These are phyloP conservation scores for Paratrypauchen microcephalus DNA, from an alignment of 2,797 vertebrate species.

Conservation along the genomic window DNA sequence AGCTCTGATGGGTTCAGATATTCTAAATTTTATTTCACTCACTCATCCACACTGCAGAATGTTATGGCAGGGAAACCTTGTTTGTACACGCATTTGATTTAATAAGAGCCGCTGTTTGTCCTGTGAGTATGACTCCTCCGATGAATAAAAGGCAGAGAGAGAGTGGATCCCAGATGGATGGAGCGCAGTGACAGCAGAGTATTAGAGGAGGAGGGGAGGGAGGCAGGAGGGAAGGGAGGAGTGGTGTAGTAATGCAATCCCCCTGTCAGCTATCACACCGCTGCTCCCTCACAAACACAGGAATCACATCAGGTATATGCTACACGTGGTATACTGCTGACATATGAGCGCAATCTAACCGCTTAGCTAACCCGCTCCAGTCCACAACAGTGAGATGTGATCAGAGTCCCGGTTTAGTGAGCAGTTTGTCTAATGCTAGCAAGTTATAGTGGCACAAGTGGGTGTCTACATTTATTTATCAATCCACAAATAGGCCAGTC, in stretches of 20 bases:
- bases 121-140: slow-evolving; percentile 21
- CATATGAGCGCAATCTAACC: slow-evolving; percentile 51
- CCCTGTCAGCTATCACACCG: slow-evolving; percentile 52
- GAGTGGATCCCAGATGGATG: slow-evolving; percentile 52
- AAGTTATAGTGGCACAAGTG: slow-evolving; percentile 16
- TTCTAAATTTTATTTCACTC: not conserved
- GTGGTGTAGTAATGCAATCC: slow-evolving; percentile 56
- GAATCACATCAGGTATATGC: slow-evolving; percentile 31
- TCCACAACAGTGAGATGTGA: slow-evolving; percentile 34
- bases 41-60: not conserved
- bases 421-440: slow-evolving; percentile 39
- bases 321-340: slow-evolving; percentile 33
- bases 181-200: slow-evolving; percentile 51
- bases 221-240: slow-evolving; percentile 21
- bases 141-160: slow-evolving; percentile 27
- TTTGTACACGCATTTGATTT: slow-evolving; percentile 25
- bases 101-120: slow-evolving; percentile 27
- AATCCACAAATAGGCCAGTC: slow-evolving; percentile 35
- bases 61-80: not conserved
- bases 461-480: slow-evolving; percentile 39
- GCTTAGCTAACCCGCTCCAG: slow-evolving; percentile 39
- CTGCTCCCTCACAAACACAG: slow-evolving; percentile 24
- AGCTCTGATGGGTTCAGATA: not conserved
- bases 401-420: slow-evolving; percentile 34
- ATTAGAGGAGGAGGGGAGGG: slow-evolving; percentile 43